A percentile compares a stretch with the other conserved stretches of the same genome.
Evolutionary conservation across 2,113 vertebrate genomes (phyloP).

Genomic region (Pollimyrus isidori): DNA sequence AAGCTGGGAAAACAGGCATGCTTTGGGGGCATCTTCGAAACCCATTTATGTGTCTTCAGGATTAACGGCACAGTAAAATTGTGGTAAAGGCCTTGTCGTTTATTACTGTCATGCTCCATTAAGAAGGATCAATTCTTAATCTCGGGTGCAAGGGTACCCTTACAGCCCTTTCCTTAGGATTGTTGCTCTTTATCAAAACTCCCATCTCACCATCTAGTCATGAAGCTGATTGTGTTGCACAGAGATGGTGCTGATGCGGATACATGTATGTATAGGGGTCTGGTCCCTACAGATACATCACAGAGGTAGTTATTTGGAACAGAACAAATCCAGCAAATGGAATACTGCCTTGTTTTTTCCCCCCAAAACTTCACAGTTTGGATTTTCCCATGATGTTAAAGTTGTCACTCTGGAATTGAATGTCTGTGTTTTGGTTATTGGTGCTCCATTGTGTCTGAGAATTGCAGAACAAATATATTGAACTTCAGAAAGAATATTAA

Average conservation of each 20-base stretch:
- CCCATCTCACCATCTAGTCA: conserved; percentile 53
- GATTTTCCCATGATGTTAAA: background rate
- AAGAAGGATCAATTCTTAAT: conserved; percentile 77
- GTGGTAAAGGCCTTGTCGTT: conserved; percentile 53
- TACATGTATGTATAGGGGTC: background rate
- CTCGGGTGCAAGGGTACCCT: conserved; percentile 54
- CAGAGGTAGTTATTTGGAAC: background rate
- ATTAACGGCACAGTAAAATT: conserved; percentile 57
- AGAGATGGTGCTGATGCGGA: conserved; percentile 17
- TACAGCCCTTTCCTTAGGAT: conserved; percentile 51
- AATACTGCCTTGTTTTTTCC: background rate
- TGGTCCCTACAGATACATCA: background rate
- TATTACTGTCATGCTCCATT: conserved; percentile 63
- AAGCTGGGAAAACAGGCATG: conserved; percentile 26
- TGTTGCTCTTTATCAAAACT: conserved; percentile 61
- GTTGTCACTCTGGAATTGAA: background rate
- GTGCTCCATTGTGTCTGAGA: background rate
- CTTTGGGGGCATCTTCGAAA: conserved; percentile 44
- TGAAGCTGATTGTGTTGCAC: conserved; percentile 39
- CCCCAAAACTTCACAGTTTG: background rate
- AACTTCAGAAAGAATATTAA: background rate
- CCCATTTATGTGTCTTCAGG: conserved; percentile 45
- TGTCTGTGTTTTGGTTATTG: background rate
- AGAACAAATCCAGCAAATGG: background rate
- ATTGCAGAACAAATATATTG: background rate